A percentile compares a stretch with the other conserved stretches of the same genome.
phyloP scores from a whole-genome alignment of 2,113 vertebrate species.

The Andinoacara biseriatus region DNA sequence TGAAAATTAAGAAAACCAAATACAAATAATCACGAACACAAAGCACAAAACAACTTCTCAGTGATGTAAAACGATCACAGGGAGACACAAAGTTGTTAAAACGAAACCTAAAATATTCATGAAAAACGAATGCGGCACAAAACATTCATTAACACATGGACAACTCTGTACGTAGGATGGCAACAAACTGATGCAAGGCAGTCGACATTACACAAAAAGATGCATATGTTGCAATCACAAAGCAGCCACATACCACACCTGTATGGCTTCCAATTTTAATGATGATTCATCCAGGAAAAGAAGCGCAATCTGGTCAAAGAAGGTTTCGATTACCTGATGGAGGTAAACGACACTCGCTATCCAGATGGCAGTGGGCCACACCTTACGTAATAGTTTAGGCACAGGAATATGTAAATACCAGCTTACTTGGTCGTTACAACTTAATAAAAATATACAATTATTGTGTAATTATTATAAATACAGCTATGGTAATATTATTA shows the following conservation, averaged over 20 bases:
- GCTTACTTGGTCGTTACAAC: not conserved
- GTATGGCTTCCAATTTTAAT: not conserved
- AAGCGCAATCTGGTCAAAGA: slow-evolving; percentile 51
- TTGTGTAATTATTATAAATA: not conserved
- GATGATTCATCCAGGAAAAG: slow-evolving; percentile 5
- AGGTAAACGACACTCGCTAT: slow-evolving; percentile 11
- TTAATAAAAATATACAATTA: not conserved
- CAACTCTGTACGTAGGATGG: not conserved
- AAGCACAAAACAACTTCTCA: not conserved
- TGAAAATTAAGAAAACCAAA: not conserved
- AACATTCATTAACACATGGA: not conserved
- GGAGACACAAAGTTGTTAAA: not conserved
- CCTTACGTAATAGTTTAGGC: not conserved
- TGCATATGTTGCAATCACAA: not conserved
- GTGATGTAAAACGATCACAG: not conserved
- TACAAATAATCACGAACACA: not conserved
- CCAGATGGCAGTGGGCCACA: not conserved
- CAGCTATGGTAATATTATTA: not conserved
- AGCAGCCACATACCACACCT: not conserved
- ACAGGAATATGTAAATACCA: not conserved
- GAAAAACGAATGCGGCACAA: not conserved
- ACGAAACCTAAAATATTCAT: not conserved
- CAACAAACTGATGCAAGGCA: not conserved
- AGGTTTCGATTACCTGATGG: slow-evolving; percentile 32
- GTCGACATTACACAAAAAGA: not conserved